Conservation (phyloP, 2,888 invertebrate genomes). For the Fabriciana adippe region DNA sequence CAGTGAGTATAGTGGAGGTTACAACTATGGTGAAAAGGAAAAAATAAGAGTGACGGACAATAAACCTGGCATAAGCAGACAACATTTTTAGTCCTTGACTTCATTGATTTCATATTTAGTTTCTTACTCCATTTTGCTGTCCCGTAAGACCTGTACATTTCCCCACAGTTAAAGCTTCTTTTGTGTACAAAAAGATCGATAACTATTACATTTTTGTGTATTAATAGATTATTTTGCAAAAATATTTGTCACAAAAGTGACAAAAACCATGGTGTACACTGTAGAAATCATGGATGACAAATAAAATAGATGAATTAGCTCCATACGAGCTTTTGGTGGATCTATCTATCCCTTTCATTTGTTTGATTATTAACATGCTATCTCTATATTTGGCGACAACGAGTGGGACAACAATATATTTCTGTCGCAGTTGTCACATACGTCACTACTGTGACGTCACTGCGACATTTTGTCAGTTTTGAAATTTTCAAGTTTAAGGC, state of each 20-base stretch:
- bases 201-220: slow-evolving; percentile 34
- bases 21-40: slow-evolving; percentile 66
- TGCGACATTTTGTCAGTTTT: too few relatives aligned
- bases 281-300: too few relatives aligned
- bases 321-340: too few relatives aligned
- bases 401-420: too few relatives aligned
- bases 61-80: slow-evolving; percentile 75
- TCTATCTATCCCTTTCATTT: too few relatives aligned
- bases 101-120: slow-evolving; percentile 65
- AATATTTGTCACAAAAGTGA: slow-evolving; percentile 28
- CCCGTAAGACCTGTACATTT: slow-evolving; percentile 32
- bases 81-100: slow-evolving; percentile 65
- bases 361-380: too few relatives aligned
- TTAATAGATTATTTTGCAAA: slow-evolving; percentile 20
- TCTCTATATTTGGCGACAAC: too few relatives aligned
- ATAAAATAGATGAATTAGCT: too few relatives aligned
- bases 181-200: slow-evolving; percentile 19
- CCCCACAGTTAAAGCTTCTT: slow-evolving; percentile 36
- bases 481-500: too few relatives aligned
- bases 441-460: too few relatives aligned
- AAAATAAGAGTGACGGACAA: slow-evolving; percentile 75
- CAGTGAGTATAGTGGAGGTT: slow-evolving; percentile 67
- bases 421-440: too few relatives aligned
- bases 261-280: slow-evolving; percentile 20
- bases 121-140: slow-evolving; percentile 56